Percentiles rank a stretch among this genome's conserved stretches.
These are phyloP conservation scores for Circaetus cinerascens DNA, from an alignment of 2,113 vertebrate species.

Conservation along the genomic window DNA sequence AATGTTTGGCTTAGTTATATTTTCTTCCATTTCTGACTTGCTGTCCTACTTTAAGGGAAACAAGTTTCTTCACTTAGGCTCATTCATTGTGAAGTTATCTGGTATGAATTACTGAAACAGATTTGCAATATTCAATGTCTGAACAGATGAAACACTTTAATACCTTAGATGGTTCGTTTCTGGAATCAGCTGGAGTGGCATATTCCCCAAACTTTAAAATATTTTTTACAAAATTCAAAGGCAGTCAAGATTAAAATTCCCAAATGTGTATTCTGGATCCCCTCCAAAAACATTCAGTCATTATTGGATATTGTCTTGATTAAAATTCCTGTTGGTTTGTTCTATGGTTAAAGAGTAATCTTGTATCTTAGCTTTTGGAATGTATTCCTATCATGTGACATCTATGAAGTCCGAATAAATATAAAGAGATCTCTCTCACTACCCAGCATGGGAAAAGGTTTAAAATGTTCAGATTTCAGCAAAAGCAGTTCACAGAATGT, in stretches of 20 bases:
- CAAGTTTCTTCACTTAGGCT: slow-evolving; percentile 17
- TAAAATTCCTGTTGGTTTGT: slow-evolving; percentile 88
- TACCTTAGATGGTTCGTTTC: slow-evolving; percentile 80
- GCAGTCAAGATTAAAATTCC: slow-evolving; percentile 79
- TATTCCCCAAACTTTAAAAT: slow-evolving; percentile 67
- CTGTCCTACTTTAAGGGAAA: neutral
- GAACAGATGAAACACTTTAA: slow-evolving; percentile 83
- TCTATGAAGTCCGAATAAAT: slow-evolving; percentile 69
- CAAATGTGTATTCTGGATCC: slow-evolving; percentile 78
- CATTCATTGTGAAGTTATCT: slow-evolving; percentile 72
- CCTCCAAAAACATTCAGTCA: slow-evolving; percentile 78
- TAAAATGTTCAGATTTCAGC: slow-evolving; percentile 73
- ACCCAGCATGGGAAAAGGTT: slow-evolving; percentile 73
- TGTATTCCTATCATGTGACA: slow-evolving; percentile 78
- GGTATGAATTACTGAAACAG: slow-evolving; percentile 78
- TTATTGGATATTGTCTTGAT: slow-evolving; percentile 87
- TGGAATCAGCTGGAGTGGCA: slow-evolving; percentile 80
- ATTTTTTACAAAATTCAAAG: slow-evolving; percentile 78
- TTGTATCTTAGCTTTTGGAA: slow-evolving; percentile 77
- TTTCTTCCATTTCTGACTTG: slow-evolving; percentile 20
- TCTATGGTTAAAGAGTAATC: slow-evolving; percentile 78
- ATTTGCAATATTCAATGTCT: slow-evolving; percentile 84
- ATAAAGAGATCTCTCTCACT: slow-evolving; percentile 82
- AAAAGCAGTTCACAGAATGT: slow-evolving; percentile 41
- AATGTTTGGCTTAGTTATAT: neutral